phyloP scores from a whole-genome alignment of 2,113 vertebrate genomes.

The Neodon shergylaensis region DNA sequence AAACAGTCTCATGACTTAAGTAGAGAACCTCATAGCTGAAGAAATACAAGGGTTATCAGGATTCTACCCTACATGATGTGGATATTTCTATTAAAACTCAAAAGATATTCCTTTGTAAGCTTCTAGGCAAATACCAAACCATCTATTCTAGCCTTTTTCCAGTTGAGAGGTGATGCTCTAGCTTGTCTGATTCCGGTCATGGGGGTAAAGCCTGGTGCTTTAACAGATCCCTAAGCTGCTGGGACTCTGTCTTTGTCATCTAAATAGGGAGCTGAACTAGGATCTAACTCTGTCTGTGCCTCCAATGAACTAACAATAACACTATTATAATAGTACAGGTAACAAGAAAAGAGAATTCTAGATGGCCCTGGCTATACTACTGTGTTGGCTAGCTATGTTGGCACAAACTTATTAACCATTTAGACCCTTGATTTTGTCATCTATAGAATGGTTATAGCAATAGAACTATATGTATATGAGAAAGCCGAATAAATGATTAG shows the following conservation, averaged over 20 bases:
- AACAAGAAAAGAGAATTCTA: not conserved
- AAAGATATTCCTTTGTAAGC: not conserved
- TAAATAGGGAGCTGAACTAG: not conserved
- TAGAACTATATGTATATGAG: not conserved
- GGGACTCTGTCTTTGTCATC: not conserved
- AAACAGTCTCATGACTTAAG: not conserved
- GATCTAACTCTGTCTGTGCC: not conserved
- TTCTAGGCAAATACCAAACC: not conserved
- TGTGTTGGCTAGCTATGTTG: not conserved
- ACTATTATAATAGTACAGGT: not conserved
- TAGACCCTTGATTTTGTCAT: not conserved
- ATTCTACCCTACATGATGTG: not conserved
- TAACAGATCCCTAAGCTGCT: not conserved
- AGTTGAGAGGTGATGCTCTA: not conserved
- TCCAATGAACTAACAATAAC: not conserved
- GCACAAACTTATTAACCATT: not conserved
- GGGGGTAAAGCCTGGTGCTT: not conserved
- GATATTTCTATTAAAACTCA: slow-evolving; percentile 19
- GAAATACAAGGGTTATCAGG: slow-evolving; percentile 2
- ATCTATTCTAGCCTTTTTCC: not conserved
- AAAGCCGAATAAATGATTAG: not conserved
- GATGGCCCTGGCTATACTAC: not conserved
- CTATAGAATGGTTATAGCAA: not conserved
- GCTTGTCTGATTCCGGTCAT: not conserved
- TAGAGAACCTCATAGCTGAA: not conserved